Base-by-base conservation (phyloP, 37 sponge, comb jelly and placozoan genomes). In the Theonella swinhoei region DNA sequence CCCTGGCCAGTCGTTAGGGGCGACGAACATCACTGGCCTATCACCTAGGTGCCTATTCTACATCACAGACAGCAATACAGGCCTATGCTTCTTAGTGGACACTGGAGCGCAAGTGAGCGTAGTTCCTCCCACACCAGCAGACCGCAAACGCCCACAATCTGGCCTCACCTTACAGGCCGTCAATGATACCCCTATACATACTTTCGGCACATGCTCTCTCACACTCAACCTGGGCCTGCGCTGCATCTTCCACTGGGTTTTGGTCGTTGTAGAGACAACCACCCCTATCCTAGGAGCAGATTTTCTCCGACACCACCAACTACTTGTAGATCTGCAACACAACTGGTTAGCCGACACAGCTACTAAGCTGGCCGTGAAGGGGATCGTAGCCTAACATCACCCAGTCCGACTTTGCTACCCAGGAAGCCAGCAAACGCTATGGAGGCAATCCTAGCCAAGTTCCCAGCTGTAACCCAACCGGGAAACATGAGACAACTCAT, bases 11-110 rank as follows among this genome's bases (percentile, higher is more conserved):
- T 40, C 91, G 64, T 73, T 80, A 75, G 73, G 24, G 71, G 79
- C 79, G 66, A 83, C 89, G 23, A 63, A 75, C 37, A 75, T 37
- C 40, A 23, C 85, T 84, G 90, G 90, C 90, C 77, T 3, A 47
- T 61, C 31, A 43, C 39, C 75, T n/a, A 83, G 89, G 83, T 84
- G 80, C 84, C 84, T 83, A 26, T 77, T 88, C 39, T 78, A 69
- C 30, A 42, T 88, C 4, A 70, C 60, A 28, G 84, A 89, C 74
- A 29, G 64, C 33, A 28, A 62, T 80, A n/a, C n/a, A n/a, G n/a
- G n/a, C n/a, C n/a, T n/a, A n/a, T n/a, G n/a, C n/a, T n/a, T n/a
- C n/a, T n/a, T 88, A 24, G 78, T 88, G 30, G 83, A 88, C 81
- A 88, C n/a, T n/a, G n/a, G n/a, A n/a, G n/a, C n/a, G n/a, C n/a